Conservation (phyloP, 2,888 invertebrate species). For the Drosophila pseudotakahashii region DNA sequence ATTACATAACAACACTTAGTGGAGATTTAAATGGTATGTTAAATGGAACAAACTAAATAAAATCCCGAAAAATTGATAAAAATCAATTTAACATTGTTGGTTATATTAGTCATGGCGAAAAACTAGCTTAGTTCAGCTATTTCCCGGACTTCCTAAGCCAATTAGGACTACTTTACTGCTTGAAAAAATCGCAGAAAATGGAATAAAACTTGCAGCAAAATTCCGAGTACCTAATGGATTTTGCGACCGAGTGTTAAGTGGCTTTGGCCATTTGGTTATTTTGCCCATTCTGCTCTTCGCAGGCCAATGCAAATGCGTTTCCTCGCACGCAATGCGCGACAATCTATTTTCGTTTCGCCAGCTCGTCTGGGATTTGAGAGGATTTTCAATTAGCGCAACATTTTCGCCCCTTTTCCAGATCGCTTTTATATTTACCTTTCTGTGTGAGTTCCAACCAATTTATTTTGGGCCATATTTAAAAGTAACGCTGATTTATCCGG, state of each 20-base stretch:
- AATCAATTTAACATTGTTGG: no score
- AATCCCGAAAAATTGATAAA: no score
- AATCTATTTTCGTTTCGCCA: conserved; percentile 57
- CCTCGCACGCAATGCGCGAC: conserved; percentile 40
- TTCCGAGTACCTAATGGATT: conserved; percentile 65
- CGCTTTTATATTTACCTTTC: conserved; percentile 16
- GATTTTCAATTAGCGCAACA: conserved; percentile 70
- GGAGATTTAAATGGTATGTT: no score
- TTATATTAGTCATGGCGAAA: no score
- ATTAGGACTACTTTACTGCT: conserved; percentile 25
- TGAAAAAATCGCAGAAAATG: conserved; percentile 23
- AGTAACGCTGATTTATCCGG: conserved; percentile 57
- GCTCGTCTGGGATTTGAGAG: conserved; percentile 59
- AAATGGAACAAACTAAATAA: no score
- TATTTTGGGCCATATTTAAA: conserved; percentile 60
- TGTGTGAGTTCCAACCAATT: conserved; percentile 36
- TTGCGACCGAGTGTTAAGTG: conserved; percentile 63
- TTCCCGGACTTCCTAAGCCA: conserved; percentile 8
- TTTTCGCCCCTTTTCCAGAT: conserved; percentile 21
- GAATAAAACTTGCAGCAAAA: conserved; percentile 43
- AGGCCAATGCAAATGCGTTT: conserved; percentile 34
- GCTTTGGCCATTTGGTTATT: conserved; percentile 66
- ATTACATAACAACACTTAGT: no score
- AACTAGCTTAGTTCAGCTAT: no score
- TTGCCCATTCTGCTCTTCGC: conserved; percentile 32